Percentiles rank a stretch among this genome's conserved stretches.
Evolutionary conservation across 35 echinoderm and acorn worm genomes (phyloP).

Genomic region (Lytechinus pictus): DNA sequence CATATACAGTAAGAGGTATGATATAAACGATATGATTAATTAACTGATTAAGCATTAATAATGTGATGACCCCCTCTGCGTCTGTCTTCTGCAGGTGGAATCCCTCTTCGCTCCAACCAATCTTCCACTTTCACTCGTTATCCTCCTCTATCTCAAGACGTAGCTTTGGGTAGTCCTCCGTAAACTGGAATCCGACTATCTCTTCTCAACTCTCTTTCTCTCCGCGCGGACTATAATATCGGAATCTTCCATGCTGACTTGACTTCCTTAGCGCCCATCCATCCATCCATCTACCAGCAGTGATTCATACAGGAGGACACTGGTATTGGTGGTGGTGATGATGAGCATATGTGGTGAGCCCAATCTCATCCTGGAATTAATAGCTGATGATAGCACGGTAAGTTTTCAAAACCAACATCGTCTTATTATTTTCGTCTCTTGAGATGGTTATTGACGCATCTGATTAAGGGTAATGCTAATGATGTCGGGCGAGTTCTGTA

Average conservation of each 20-base stretch:
- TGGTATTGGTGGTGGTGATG: not conserved
- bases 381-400: not conserved
- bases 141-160: too few species aligned
- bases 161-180: not conserved
- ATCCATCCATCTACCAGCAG: not conserved
- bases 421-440: not conserved
- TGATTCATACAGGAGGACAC: not conserved
- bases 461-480: slow-evolving; percentile 3
- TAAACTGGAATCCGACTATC: not conserved
- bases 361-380: slow-evolving; percentile 11
- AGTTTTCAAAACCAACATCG: slow-evolving; percentile 1
- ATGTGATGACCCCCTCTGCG: not conserved
- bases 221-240: slow-evolving; percentile 16
- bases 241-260: not conserved
- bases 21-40: not conserved
- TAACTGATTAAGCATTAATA: not conserved
- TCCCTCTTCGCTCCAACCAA: not conserved
- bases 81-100: not conserved
- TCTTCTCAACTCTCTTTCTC: not conserved
- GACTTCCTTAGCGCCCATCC: not conserved
- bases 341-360: not conserved
- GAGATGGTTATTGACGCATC: not conserved
- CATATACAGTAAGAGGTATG: not conserved
- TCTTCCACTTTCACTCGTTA: not conserved
- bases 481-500: not conserved